Evolutionary conservation across 1,140 invertebrate genomes (phyloP), one percentile per base, ranked within the genome.

Genomic region (Pygmarrhopalites habei): DNA sequence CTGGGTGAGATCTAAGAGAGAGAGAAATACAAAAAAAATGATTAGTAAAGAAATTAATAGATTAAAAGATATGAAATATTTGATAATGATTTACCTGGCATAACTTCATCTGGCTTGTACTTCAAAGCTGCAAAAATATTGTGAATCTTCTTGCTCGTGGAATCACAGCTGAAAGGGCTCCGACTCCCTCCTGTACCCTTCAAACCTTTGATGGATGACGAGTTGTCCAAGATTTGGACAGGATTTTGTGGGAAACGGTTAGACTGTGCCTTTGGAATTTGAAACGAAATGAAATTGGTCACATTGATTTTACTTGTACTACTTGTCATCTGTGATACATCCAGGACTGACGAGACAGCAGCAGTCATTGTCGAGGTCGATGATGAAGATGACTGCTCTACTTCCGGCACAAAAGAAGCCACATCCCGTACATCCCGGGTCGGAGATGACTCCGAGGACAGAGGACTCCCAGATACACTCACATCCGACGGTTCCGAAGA

Each of bases 301-400:
- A 63, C 53, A 19, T 55, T 55, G 7, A 58, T 41, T 43, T 49
- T 52, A 30, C 30, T 56, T 10, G 41, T n/a, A 14, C 17, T 32
- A n/a, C n/a, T 25, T 14, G 5, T 44, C 25, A 1, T 15, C 15
- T 51, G 25, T 19, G 28, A 7, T 28, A n/a, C n/a, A 7, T 55
- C 60, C 15, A 58, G 44, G 10, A 63, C 55, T 1, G 53, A 39
- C 5, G 61, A 63, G 5, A 63, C 25, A 1, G 61, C 61, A 4
- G 61, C 51, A 53, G 58, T 63, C 21, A 29, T 49, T 23, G 49
- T 43, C 26, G 26, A 52, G 44, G 39, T 29, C 21, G 56, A 75
- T 29, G 74, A 85, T 87, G 74, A 83, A 30, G 60, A 57, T 46
- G 52, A 56, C 43, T 52, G 44, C 28, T 60, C 49, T 15, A 29